Conservation (phyloP, 2,113 vertebrate species). For the Sylvia atricapilla region DNA sequence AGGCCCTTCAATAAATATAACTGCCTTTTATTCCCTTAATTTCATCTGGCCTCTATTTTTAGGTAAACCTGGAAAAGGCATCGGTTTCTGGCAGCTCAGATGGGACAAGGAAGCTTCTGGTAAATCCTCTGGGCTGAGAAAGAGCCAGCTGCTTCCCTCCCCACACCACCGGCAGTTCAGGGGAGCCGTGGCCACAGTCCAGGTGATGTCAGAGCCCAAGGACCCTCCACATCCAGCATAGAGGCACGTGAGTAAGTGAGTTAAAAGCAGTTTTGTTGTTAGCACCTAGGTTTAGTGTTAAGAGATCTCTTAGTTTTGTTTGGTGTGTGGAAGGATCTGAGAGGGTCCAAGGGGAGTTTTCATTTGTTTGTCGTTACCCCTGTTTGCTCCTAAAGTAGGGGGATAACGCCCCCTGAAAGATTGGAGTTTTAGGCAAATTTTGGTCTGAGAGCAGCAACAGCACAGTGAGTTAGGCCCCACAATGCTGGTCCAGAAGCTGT, state of each 20-base stretch:
- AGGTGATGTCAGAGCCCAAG: neutral
- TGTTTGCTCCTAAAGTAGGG: neutral
- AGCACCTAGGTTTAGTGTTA: too few relatives aligned
- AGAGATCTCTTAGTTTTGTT: neutral
- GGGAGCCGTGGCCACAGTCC: neutral
- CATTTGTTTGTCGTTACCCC: accelerated
- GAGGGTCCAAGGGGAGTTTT: neutral
- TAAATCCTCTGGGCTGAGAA: neutral
- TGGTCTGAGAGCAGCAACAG: too few relatives aligned
- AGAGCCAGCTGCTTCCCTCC: neutral
- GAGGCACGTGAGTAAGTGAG: neutral
- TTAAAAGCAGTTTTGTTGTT: neutral
- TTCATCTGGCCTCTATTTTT: neutral
- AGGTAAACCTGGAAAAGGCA: neutral
- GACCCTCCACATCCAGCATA: neutral
- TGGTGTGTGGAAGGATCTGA: neutral
- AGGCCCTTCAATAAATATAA: neutral
- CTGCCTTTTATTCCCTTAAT: neutral
- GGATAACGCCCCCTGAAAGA: accelerated
- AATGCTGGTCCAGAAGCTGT: neutral
- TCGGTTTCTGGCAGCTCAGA: neutral
- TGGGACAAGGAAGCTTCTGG: neutral
- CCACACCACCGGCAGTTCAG: accelerated
- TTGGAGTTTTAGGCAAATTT: neutral
- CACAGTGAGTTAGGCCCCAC: neutral